Percentiles rank a stretch among this genome's conserved stretches.
Evolutionary conservation across 2,888 invertebrate species (phyloP).

Genomic region (Drosophila formosana): DNA sequence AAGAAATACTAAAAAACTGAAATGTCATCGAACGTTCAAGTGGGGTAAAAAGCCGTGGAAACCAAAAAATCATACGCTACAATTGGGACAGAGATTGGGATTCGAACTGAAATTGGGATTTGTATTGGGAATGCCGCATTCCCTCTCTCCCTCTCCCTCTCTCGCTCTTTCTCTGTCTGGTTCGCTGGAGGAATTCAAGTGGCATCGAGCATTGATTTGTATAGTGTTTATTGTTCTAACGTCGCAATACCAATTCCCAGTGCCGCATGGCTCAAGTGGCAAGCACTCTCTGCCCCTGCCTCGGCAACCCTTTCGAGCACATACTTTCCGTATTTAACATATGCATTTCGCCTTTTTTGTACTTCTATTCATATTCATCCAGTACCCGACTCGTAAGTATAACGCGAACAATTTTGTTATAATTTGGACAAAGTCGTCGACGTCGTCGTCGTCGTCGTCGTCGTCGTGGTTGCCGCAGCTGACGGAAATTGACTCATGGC

Average conservation of each 20-base stretch:
- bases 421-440: slow-evolving; percentile 49
- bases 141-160: background rate
- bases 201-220: slow-evolving; percentile 69
- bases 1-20: slow-evolving; percentile 65
- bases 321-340: slow-evolving; percentile 27
- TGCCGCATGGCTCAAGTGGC: slow-evolving; percentile 41
- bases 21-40: slow-evolving; percentile 83
- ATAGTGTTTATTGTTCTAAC: slow-evolving; percentile 76
- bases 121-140: slow-evolving; percentile 3
- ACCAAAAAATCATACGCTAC: slow-evolving; percentile 34
- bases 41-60: slow-evolving; percentile 42
- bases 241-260: slow-evolving; percentile 42
- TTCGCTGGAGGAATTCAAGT: slow-evolving; percentile 49
- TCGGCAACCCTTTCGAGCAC: slow-evolving; percentile 18
- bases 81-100: slow-evolving; percentile 11
- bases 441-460: slow-evolving; percentile 52
- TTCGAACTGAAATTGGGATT: background rate
- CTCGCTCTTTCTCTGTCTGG: background rate
- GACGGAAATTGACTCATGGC: slow-evolving; percentile 76
- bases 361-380: slow-evolving; percentile 10
- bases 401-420: slow-evolving; percentile 56
- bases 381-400: slow-evolving; percentile 22
- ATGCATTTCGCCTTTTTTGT: slow-evolving; percentile 48
- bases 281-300: background rate
- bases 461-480: slow-evolving; percentile 62